These are phyloP conservation scores for Drosophila monieri DNA, from an alignment of 2,888 invertebrate species.

Conservation along the genomic window DNA sequence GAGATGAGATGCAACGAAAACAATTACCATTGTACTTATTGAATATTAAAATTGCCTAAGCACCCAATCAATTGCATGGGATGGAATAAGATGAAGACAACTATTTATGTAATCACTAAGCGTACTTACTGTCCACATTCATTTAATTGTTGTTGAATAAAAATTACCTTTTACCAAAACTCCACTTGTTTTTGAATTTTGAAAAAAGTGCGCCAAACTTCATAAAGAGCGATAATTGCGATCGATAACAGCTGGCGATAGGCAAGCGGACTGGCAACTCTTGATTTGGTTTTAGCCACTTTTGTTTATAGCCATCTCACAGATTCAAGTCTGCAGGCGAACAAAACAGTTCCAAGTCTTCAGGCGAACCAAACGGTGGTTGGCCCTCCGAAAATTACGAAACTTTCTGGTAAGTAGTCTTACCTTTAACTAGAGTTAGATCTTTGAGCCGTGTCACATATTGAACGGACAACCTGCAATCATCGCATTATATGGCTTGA, in stretches of 20 bases:
- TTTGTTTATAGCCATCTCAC: constrained; percentile 33
- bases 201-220: constrained; percentile 6
- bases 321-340: constrained; percentile 62
- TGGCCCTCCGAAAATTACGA: constrained; percentile 9
- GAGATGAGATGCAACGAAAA: constrained; percentile 72
- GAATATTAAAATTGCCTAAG: constrained; percentile 68
- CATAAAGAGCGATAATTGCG: background rate
- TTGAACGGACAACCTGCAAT: constrained; percentile 14
- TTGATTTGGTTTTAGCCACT: constrained; percentile 16
- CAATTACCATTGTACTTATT: constrained; percentile 75
- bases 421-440: background rate
- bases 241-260: constrained; percentile 20
- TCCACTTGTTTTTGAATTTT: background rate
- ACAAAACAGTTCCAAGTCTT: constrained; percentile 45
- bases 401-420: constrained; percentile 48
- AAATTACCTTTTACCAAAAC: constrained; percentile 70
- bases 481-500: constrained; percentile 24
- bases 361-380: constrained; percentile 53
- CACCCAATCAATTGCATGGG: constrained; percentile 47
- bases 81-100: constrained; percentile 42
- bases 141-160: constrained; percentile 76
- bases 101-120: constrained; percentile 77
- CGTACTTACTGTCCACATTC: constrained; percentile 77
- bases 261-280: constrained; percentile 3
- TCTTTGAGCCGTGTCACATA: background rate